Evolutionary conservation across 1,140 invertebrate genomes (phyloP).

Genomic region (Euschistus heros): DNA sequence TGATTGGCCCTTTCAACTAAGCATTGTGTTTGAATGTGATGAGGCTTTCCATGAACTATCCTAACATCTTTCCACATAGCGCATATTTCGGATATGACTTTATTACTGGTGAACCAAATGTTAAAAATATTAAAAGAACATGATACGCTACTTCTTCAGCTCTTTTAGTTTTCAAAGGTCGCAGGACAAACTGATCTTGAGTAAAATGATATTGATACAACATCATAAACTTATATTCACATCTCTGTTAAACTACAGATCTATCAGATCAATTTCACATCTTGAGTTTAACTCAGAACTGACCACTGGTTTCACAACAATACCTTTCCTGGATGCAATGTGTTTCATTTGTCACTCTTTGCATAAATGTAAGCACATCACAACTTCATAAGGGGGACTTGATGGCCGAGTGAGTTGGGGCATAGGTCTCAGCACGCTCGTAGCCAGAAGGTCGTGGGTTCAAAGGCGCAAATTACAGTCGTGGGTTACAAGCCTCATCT

Average conservation of each 20-base stretch:
- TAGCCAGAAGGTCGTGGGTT: no score
- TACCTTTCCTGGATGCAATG: no score
- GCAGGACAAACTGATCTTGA: background rate
- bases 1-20: constrained; percentile 35
- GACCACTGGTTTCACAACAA: background rate
- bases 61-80: constrained; percentile 35
- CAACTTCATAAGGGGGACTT: no score
- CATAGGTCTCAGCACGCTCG: no score
- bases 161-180: background rate
- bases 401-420: no score
- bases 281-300: background rate
- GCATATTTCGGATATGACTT: constrained; percentile 32
- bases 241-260: background rate
- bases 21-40: constrained; percentile 33
- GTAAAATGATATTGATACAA: background rate
- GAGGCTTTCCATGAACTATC: no score
- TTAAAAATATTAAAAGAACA: background rate
- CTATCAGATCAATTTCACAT: background rate
- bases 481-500: no score
- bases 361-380: no score
- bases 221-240: background rate
- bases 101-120: constrained; percentile 35
- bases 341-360: no score
- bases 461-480: no score
- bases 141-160: background rate